Base-by-base conservation (phyloP, 2,797 vertebrate species). In the Spinibarbus caldwelli region DNA sequence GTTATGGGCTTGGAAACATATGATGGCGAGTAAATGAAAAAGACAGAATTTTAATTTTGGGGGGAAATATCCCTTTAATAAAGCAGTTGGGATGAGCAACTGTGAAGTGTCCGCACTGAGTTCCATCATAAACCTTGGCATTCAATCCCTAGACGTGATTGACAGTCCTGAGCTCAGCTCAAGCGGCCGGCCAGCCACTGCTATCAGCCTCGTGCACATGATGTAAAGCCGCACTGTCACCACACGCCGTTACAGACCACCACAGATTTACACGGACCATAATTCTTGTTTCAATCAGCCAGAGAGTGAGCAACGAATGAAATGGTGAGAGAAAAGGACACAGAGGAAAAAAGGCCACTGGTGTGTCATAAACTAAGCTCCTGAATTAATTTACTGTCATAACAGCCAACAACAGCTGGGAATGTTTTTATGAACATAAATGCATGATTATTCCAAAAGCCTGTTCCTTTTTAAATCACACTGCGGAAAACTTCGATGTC, bases 381-480 rank as follows among this genome's bases (percentile, higher is more conserved):
- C 38, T 78, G n/a, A 82, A 85, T 85, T 82, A 3, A 86, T 83
- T 86, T 85, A 67, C 43, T 41, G 34, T 38, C 52, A 34, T 26
- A 59, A 52, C 19, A 82, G 71, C 31, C 82, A 68, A 86, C 79
- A 84, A 87, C 71, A 86, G 86, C 84, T 85, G 57, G 86, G 77
- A 86, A 86, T 71, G 49, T 64, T 78, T 84, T 88, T 52, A 88
- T 76, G 38, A 67, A 67, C 59, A 76, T 66, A 88, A 87, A 87
- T 57, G 67, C 21, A 38, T 45, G 62, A 67, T 85, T 87, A 52
- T 86, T 82, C 36, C 43, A 54, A 21, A 75, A 87, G 76, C 54
- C 76, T 78, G 79, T 68, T 21, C 49, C 31, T n/a, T 52, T 72
- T 77, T 41, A 84, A 80, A 70, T 29, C 26, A 57, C 14, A 23